Evolutionary conservation across 2,113 vertebrate genomes (phyloP), one percentile per base, ranked within the genome.

Genomic region (Microcebus jonahi): DNA sequence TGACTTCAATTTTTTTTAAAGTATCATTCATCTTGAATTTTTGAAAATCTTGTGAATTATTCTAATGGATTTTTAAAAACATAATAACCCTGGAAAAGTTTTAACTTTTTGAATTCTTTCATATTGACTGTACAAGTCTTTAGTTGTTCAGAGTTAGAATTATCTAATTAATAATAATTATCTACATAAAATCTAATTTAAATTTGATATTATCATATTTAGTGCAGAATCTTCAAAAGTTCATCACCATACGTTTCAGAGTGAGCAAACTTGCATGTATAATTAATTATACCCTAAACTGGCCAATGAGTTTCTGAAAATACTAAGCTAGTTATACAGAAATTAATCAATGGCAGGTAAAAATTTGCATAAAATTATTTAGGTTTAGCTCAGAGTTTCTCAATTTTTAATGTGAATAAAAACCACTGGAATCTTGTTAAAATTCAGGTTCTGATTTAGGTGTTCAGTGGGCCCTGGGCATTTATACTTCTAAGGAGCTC

Each of bases 21-120:
- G 13, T 65, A n/a, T 59, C 10, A 94, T 79, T 94, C 18, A 73
- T 83, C 14, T 86, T 93, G 53, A 85, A 42, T 84, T 91, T 97
- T 92, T 88, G 0, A 23, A 90, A 95, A 76, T 55, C 15, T 39
- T 65, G 10, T n/a, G 42, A 81, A 18, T 86, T 68, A 68, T 18
- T 91, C 23, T 34, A 67, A 8, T 91, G n/a, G 11, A 36, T 89
- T 94, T 95, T 94, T 48, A 79, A 95, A 71, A 96, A 34, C 1
- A 94, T 27, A 25, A 27, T 63, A 29, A 63, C 2, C 48, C 61
- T 71, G 15, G 75, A 96, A 61, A 3, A 29, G 1, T 81, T 90
- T 53, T 67, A 76, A 65, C 45, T 63, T 34, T 79, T 8, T 70
- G 17, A 8, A 71, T 95, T 90, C 36, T 34, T 48, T 88, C 55